Conservation (phyloP, 2,113 vertebrate genomes). For the Elgaria multicarinata region DNA sequence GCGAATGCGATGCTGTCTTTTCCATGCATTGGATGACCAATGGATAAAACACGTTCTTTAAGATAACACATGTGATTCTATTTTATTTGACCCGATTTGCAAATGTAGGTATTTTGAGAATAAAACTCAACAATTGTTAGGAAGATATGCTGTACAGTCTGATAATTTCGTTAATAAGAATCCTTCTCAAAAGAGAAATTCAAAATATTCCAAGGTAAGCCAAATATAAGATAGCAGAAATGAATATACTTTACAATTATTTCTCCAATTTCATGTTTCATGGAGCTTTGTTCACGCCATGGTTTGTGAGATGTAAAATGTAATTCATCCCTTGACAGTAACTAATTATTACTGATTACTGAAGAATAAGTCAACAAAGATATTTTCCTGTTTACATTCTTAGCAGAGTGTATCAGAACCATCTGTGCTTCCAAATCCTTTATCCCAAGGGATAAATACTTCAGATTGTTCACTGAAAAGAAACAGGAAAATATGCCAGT, state of each 20-base stretch:
- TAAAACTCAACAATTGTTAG: neutral
- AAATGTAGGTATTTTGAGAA: neutral
- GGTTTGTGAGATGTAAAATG: conserved; percentile 67
- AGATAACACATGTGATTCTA: neutral
- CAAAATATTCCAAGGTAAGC: conserved; percentile 18
- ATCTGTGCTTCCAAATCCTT: conserved; percentile 81
- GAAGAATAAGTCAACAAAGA: conserved; percentile 84
- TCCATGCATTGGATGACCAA: no score
- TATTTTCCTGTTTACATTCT: conserved; percentile 86
- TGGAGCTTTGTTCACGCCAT: conserved; percentile 58
- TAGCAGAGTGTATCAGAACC: conserved; percentile 83
- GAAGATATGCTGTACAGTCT: neutral
- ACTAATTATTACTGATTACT: conserved; percentile 82
- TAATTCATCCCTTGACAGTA: conserved; percentile 77
- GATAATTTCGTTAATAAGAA: neutral
- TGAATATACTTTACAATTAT: conserved; percentile 44
- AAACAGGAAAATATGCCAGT: conserved; percentile 70
- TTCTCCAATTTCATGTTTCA: conserved; percentile 60
- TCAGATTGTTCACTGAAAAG: conserved; percentile 71
- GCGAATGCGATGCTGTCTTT: no score
- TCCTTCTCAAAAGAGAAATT: conserved; percentile 26
- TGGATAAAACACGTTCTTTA: neutral
- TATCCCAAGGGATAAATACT: conserved; percentile 78
- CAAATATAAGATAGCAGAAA: conserved; percentile 19
- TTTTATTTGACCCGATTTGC: neutral